Evolutionary conservation across 2,113 vertebrate species (phyloP), one percentile per base, ranked within the genome.

Genomic region (Drymodes brunneopygia): DNA sequence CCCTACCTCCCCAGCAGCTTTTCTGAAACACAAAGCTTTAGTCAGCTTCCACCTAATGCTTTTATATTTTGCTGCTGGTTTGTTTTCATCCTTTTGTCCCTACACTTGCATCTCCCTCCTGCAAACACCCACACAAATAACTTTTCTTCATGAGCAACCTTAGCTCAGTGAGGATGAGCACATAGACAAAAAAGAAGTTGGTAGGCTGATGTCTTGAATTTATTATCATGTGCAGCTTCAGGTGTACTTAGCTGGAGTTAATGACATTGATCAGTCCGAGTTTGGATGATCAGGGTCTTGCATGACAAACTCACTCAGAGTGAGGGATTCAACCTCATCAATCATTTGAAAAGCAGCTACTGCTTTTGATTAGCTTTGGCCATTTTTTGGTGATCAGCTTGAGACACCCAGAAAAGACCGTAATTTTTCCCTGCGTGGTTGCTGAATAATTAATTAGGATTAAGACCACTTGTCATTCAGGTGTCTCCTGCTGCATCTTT

Each of bases 211-310:
- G 20, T 23, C 36, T 54, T 57, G 40, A 7, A 10, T 33, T 44
- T 79, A 17, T 5, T 54, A 29, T 9, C 33, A 15, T 1, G 31
- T 48, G 38, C 50, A 70, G 5, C 15, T 78, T 44, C 18, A 2
- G 20, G 40, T 44, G 28, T 33, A 14, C 62, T 83, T 83, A 33
- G 14, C 45, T 42, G 36, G 33, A 75, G 35, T 60, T 80, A 56
- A 73, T 7, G 4, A 28, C 31, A 16, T 66, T 0, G 0, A n/a
- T 69, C 42, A 35, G 23, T 29, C 27, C 2, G 1, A 25, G n/a
- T 69, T 64, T 38, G 61, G 60, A 31, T 25, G 36, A 72, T n/a
- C 42, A 33, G 64, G 42, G 54, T 61, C 78, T 86, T 56, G 18
- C 24, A 33, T 11, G 40, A n/a, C 44, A 70, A 60, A 25, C 31